phyloP scores from a whole-genome alignment of 2,797 vertebrate genomes.

The Cyclura pinguis region DNA sequence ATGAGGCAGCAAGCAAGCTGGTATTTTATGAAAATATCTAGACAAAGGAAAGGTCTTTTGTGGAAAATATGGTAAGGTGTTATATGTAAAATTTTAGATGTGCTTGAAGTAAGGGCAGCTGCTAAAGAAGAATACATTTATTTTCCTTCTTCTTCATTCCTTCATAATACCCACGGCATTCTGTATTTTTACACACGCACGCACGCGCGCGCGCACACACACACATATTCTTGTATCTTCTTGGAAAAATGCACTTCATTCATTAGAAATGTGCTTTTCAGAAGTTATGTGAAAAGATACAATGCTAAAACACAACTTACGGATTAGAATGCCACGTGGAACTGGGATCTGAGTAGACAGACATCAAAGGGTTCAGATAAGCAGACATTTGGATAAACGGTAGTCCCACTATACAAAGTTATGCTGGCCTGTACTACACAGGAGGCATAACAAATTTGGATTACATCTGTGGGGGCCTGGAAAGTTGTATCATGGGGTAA shows the following conservation, averaged over 20 bases:
- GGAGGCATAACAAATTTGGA: background rate
- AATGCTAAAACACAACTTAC: background rate
- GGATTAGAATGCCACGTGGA: background rate
- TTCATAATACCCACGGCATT: background rate
- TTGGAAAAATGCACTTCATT: too few relatives aligned
- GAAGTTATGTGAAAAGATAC: background rate
- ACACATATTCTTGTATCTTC: background rate
- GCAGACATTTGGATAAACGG: background rate
- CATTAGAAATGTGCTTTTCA: background rate
- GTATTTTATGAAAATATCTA: background rate
- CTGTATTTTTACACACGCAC: background rate
- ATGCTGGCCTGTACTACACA: background rate
- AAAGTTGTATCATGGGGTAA: background rate
- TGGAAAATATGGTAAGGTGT: background rate
- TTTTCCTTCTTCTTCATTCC: background rate
- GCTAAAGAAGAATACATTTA: background rate
- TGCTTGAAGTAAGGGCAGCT: background rate
- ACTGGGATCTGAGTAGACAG: background rate
- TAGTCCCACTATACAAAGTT: background rate
- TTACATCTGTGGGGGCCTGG: background rate
- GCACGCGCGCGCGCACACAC: too few relatives aligned
- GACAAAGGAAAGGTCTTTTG: background rate
- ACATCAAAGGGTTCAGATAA: background rate
- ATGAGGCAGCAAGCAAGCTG: background rate
- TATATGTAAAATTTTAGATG: background rate